Conservation (phyloP, 2,888 invertebrate species). For the Tiliacea aurago region DNA sequence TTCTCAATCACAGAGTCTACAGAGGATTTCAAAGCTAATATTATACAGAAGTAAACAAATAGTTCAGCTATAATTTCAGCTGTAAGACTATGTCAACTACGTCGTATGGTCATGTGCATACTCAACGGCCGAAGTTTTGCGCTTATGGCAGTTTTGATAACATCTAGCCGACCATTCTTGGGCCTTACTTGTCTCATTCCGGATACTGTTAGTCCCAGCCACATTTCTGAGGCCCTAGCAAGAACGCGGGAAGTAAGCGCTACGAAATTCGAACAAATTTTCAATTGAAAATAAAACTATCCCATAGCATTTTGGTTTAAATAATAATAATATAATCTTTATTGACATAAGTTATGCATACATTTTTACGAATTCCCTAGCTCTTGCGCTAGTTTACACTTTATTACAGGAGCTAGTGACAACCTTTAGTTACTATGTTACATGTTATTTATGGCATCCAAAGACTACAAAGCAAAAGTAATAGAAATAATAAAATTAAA, state of each 20-base stretch:
- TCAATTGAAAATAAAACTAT: neutral
- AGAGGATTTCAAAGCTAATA: slow-evolving; percentile 4
- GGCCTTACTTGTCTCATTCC: slow-evolving; percentile 10
- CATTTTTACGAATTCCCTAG: too few relatives aligned
- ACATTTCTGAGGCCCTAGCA: neutral
- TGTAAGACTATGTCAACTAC: neutral
- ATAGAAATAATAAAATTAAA: too few relatives aligned
- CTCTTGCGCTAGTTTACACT: too few relatives aligned
- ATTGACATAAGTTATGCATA: too few relatives aligned
- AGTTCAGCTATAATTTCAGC: slow-evolving; percentile 5
- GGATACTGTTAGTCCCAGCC: slow-evolving; percentile 8
- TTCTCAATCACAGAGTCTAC: too few relatives aligned
- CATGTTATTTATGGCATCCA: too few relatives aligned
- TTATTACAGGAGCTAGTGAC: too few relatives aligned
- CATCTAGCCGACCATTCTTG: slow-evolving; percentile 30
- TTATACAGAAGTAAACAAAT: slow-evolving; percentile 16
- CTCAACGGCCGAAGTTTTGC: slow-evolving; percentile 38
- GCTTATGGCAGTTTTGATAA: slow-evolving; percentile 45
- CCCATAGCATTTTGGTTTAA: neutral
- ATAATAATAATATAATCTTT: too few relatives aligned
- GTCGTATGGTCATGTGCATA: slow-evolving; percentile 46
- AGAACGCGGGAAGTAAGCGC: neutral
- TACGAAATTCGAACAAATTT: neutral
- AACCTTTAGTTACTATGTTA: too few relatives aligned
- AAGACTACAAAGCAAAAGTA: too few relatives aligned